Percentiles rank a stretch among this genome's conserved stretches.
These are phyloP conservation scores for Blera fallax DNA, from an alignment of 2,888 invertebrate genomes.

Conservation along the genomic window DNA sequence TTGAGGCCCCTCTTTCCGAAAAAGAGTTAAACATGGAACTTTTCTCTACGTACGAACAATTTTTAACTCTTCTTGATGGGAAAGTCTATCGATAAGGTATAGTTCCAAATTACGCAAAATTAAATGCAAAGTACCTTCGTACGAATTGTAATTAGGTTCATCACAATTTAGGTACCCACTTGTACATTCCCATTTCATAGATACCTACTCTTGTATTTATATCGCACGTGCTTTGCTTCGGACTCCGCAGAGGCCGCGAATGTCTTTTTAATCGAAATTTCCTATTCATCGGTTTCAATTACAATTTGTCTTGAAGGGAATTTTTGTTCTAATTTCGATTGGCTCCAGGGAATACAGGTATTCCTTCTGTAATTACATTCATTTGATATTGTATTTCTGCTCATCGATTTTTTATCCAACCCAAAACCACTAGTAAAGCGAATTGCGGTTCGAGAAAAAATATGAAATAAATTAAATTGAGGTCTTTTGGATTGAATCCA, in stretches of 20 bases:
- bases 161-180: conserved; percentile 30
- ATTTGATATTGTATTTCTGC: neutral
- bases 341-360: conserved; percentile 14
- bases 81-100: neutral
- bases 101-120: neutral
- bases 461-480: neutral
- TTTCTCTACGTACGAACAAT: neutral
- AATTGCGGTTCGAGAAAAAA: neutral
- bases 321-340: conserved; percentile 6
- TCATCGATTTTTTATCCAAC: neutral
- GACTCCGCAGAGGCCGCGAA: conserved; percentile 4
- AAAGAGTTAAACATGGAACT: no score
- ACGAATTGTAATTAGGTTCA: conserved; percentile 42
- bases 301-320: conserved; percentile 29
- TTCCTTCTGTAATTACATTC: conserved; percentile 28
- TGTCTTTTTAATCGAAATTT: conserved; percentile 50
- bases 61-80: neutral
- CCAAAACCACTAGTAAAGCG: neutral
- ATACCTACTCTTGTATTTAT: neutral
- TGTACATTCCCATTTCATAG: neutral
- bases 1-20: no score
- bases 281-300: conserved; percentile 52
- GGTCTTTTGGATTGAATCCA: neutral
- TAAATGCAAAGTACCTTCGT: conserved; percentile 4
- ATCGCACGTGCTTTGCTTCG: conserved; percentile 16